phyloP scores from a whole-genome alignment of 2,113 vertebrate species.

The Cephalopholis sonnerati region DNA sequence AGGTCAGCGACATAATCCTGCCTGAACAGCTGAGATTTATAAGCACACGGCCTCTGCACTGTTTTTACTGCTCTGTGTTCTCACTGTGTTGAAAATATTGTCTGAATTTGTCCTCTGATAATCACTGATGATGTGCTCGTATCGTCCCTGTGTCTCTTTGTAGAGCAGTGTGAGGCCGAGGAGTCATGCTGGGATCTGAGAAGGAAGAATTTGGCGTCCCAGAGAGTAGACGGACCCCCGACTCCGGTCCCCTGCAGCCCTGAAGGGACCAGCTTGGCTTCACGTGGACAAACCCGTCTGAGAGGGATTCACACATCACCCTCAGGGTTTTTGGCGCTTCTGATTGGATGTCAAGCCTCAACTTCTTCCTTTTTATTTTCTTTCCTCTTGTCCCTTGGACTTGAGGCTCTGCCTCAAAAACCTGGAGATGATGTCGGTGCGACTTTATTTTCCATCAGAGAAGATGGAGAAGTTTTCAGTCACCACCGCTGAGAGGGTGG shows the following conservation, averaged over 20 bases:
- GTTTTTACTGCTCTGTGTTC: conserved; percentile 29
- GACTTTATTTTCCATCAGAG: neutral
- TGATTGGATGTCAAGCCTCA: conserved; percentile 35
- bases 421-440: neutral
- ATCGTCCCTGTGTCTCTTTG: conserved; percentile 42
- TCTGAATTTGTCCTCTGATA: conserved; percentile 31
- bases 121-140: neutral
- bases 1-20: conserved; percentile 17
- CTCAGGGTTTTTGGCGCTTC: neutral
- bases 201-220: conserved; percentile 30
- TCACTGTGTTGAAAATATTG: conserved; percentile 34
- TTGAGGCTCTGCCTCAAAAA: neutral
- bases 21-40: conserved; percentile 53
- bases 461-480: neutral
- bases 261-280: conserved; percentile 40
- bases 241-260: neutral
- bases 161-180: conserved; percentile 35
- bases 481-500: neutral
- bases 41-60: neutral
- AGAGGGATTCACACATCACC: conserved; percentile 4
- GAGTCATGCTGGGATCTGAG: conserved; percentile 43
- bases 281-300: neutral
- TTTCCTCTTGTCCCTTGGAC: neutral
- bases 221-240: conserved; percentile 1
- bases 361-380: neutral